Conservation (phyloP, 2,888 invertebrate genomes). For the Mallateleia sp. region DNA sequence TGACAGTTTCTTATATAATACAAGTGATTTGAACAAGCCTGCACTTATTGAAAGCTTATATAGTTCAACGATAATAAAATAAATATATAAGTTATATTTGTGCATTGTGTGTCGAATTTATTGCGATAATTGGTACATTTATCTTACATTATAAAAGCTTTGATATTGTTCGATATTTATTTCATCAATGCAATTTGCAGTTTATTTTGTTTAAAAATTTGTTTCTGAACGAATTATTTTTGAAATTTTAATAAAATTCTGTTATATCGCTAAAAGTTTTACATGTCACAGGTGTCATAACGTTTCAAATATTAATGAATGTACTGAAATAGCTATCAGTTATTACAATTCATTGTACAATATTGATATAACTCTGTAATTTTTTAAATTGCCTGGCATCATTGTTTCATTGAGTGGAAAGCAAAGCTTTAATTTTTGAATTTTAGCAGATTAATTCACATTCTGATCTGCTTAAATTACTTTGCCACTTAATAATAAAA, state of each 20-base stretch:
- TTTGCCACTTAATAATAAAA: no score
- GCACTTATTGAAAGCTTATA: no score
- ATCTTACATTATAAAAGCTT: no score
- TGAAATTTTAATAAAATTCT: background rate
- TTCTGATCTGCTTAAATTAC: no score
- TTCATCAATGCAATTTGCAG: background rate
- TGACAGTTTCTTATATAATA: no score
- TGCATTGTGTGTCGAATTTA: no score
- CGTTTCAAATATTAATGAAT: slow-evolving; percentile 21
- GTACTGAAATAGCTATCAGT: slow-evolving; percentile 13
- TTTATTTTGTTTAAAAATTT: background rate
- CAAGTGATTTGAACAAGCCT: no score
- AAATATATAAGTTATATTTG: no score
- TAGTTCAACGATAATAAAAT: no score
- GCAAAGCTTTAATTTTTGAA: slow-evolving; percentile 35
- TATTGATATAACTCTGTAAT: slow-evolving; percentile 21
- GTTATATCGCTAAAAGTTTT: slow-evolving; percentile 11
- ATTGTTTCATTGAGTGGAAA: slow-evolving; percentile 29
- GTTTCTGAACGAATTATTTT: background rate
- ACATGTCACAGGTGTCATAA: background rate
- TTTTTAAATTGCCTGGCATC: slow-evolving; percentile 36
- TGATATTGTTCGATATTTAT: no score
- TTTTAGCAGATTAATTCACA: no score
- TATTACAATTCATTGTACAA: slow-evolving; percentile 13
- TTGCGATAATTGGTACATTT: no score